These are phyloP conservation scores for Pelecanoides urinatrix DNA, from an alignment of 2,113 vertebrate genomes.

Conservation along the genomic window DNA sequence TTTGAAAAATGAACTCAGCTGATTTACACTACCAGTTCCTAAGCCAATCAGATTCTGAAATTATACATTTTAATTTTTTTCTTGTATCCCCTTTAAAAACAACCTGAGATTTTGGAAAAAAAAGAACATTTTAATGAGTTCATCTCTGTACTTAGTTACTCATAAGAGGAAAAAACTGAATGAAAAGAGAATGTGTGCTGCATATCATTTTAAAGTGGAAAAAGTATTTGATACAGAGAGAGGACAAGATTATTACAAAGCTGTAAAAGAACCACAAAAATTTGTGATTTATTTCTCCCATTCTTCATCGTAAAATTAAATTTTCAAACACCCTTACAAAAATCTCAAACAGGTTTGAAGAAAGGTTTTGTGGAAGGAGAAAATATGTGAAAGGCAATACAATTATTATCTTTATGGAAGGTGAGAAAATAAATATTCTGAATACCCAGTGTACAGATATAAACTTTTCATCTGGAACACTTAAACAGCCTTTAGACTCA, in stretches of 20 bases:
- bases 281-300: neutral
- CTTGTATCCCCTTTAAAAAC: neutral
- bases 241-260: neutral
- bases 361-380: neutral
- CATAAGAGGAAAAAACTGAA: neutral
- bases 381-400: neutral
- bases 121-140: neutral
- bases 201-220: neutral
- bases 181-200: neutral
- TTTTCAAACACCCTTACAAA: neutral
- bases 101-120: neutral
- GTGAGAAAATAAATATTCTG: neutral
- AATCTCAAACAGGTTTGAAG: neutral
- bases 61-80: neutral
- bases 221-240: neutral
- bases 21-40: neutral
- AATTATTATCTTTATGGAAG: neutral
- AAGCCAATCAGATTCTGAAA: neutral
- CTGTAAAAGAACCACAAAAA: neutral
- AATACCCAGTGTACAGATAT: neutral
- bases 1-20: neutral
- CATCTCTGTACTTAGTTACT: neutral
- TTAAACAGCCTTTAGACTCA: neutral
- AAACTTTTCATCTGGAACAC: neutral
- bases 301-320: neutral